Evolutionary conservation across 1,140 invertebrate species (phyloP).

Genomic region (Periplaneta americana): DNA sequence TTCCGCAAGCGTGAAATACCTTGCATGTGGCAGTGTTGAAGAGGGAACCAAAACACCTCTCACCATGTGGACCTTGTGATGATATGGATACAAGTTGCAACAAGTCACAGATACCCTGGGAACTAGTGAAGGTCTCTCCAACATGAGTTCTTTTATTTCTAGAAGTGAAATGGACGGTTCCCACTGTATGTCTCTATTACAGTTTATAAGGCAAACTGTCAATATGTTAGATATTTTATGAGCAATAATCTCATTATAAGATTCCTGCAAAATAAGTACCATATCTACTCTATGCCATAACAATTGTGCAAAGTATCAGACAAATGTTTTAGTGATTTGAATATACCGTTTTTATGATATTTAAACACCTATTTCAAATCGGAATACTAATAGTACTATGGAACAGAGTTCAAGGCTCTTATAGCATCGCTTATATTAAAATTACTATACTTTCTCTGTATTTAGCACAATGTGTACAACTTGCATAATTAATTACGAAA

Average conservation of each 20-base stretch:
- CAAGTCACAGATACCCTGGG: constrained; percentile 14
- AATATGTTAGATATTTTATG: constrained; percentile 8
- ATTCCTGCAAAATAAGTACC: constrained; percentile 4
- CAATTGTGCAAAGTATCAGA: neutral
- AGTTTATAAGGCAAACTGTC: constrained; percentile 19
- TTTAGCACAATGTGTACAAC: no score
- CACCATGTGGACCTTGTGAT: neutral
- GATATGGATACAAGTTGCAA: constrained; percentile 12
- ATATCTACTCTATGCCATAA: neutral
- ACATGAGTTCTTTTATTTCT: neutral
- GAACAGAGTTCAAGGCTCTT: neutral
- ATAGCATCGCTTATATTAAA: neutral
- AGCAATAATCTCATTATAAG: constrained; percentile 17
- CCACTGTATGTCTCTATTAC: constrained; percentile 13
- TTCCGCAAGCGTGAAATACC: neutral
- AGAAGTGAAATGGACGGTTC: constrained; percentile 17
- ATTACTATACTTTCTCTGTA: neutral
- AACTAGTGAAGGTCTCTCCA: constrained; percentile 6
- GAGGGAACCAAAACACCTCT: neutral
- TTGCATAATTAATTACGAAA: no score
- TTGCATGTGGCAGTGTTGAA: neutral
- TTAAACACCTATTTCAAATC: neutral
- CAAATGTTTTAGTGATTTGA: neutral
- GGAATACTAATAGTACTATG: neutral
- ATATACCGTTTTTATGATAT: neutral